Base-by-base conservation (phyloP, 2,113 vertebrate species). In the Rafetus swinhoei region DNA sequence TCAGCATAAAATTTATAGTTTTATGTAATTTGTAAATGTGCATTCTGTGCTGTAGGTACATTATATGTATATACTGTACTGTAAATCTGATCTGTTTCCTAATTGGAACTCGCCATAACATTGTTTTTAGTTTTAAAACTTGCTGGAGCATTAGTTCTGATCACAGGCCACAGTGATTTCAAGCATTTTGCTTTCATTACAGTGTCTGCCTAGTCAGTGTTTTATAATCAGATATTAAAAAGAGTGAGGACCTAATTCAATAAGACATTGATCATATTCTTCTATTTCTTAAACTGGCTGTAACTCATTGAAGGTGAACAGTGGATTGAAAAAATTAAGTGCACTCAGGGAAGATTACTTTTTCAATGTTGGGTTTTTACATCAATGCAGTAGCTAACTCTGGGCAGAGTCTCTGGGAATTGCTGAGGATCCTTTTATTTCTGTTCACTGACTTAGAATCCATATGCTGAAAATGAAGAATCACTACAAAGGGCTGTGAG, bases 381-480 rank as follows among this genome's bases (percentile, higher is more conserved):
- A 62, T 97, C 93, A 72, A 77, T 19, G 14, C 14, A 74, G 77
- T 84, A 95, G 81, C 89, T 87, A 77, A 74, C 94, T 88, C 74
- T 11, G 18, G 87, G 83, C 59, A 88, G 85, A 93, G 84, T 80
- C 60, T 91, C 77, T 87, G 86, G 45, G 82, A 84, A 93, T 95
- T 94, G 65, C 90, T 97, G 11, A 97, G 80, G 32, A 76, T 79
- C 62, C 52, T 85, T 96, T 96, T 96, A 3, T 62, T 94, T 94
- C 93, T 97, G 27, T 95, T 50, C 91, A 24, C 82, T 72, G 10
- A 32, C 97, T 92, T 97, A 99, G 99, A 99, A 95, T 84, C 98
- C 99, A 0, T 98, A 99, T 95, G 97, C 97, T 88, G 99, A 99
- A 97, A 99, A 98, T 94, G 98, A 98, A 12, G 99, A 99, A 94